phyloP scores from a whole-genome alignment of 2,888 invertebrate genomes.

The Eupithecia pulchellata region DNA sequence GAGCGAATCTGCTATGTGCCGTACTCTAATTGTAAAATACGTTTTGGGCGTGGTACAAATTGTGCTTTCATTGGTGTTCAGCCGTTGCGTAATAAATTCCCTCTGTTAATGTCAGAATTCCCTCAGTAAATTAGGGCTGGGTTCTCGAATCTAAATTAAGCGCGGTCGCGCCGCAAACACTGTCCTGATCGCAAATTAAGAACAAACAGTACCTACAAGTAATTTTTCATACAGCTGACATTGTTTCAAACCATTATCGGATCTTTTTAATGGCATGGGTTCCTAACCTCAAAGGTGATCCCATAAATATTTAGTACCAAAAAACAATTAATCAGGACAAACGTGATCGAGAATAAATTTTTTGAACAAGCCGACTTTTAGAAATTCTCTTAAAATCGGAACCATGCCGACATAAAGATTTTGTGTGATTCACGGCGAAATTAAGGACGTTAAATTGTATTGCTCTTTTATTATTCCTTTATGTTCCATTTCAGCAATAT shows the following conservation, averaged over 20 bases:
- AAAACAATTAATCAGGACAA: neutral
- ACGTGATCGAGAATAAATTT: neutral
- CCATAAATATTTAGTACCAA: neutral
- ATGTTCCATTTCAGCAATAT: neutral
- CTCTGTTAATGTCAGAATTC: slow-evolving; percentile 40
- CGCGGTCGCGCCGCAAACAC: slow-evolving; percentile 50
- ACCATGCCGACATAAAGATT: slow-evolving; percentile 40
- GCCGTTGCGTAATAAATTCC: slow-evolving; percentile 47
- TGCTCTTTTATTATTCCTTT: slow-evolving; percentile 1
- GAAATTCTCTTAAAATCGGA: slow-evolving; percentile 9
- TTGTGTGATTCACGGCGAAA: slow-evolving; percentile 40
- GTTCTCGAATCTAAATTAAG: slow-evolving; percentile 58
- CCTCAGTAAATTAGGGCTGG: slow-evolving; percentile 50
- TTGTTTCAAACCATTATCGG: neutral
- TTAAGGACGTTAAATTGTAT: slow-evolving; percentile 35
- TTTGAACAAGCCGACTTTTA: neutral
- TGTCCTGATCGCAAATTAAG: slow-evolving; percentile 58
- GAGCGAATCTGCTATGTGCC: neutral
- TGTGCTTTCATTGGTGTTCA: slow-evolving; percentile 17
- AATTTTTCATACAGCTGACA: neutral
- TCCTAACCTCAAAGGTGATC: neutral
- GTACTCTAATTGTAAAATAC: slow-evolving; percentile 13
- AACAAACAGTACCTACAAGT: slow-evolving; percentile 52
- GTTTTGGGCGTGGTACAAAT: slow-evolving; percentile 12
- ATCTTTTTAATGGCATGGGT: neutral